A percentile compares a stretch with the other conserved stretches of the same genome.
Conservation (phyloP, 2,888 invertebrate species). For the Trachelus iudaicus region DNA sequence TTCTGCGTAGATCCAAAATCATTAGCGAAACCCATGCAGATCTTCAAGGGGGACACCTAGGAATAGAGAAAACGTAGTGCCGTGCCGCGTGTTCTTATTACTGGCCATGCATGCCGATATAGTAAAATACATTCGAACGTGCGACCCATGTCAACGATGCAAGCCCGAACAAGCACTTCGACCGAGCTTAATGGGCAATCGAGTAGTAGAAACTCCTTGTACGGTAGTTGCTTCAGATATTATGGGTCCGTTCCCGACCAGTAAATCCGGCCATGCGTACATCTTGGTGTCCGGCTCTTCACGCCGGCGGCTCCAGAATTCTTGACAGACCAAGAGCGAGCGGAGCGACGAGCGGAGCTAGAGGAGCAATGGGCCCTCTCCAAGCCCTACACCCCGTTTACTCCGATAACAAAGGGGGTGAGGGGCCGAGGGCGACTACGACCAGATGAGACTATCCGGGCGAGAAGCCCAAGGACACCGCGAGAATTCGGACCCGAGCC, state of each 20-base stretch:
- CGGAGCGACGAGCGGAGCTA: too few species aligned
- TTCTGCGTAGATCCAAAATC: neutral
- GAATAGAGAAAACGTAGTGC: conserved; percentile 16
- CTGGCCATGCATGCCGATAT: conserved; percentile 14
- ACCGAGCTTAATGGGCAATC: conserved; percentile 30
- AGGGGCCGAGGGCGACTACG: too few species aligned
- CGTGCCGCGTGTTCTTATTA: conserved; percentile 1
- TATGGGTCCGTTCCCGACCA: conserved; percentile 35
- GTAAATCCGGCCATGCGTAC: conserved; percentile 4
- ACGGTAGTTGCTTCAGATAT: conserved; percentile 32
- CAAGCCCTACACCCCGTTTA: too few species aligned
- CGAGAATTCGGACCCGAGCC: too few species aligned
- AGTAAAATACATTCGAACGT: conserved; percentile 24
- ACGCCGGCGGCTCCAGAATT: too few species aligned
- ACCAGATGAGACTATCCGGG: too few species aligned
- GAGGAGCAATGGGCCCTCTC: too few species aligned
- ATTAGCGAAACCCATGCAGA: conserved; percentile 5
- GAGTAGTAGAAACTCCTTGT: conserved; percentile 27
- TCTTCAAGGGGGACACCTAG: conserved; percentile 21
- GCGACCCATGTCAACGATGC: conserved; percentile 28
- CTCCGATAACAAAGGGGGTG: too few species aligned
- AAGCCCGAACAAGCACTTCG: conserved; percentile 27
- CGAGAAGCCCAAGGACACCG: too few species aligned
- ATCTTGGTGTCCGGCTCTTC: conserved; percentile 21
- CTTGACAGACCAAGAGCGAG: too few species aligned